phyloP scores from a whole-genome alignment of 2,888 invertebrate species.

The Apotomis betuletana region DNA sequence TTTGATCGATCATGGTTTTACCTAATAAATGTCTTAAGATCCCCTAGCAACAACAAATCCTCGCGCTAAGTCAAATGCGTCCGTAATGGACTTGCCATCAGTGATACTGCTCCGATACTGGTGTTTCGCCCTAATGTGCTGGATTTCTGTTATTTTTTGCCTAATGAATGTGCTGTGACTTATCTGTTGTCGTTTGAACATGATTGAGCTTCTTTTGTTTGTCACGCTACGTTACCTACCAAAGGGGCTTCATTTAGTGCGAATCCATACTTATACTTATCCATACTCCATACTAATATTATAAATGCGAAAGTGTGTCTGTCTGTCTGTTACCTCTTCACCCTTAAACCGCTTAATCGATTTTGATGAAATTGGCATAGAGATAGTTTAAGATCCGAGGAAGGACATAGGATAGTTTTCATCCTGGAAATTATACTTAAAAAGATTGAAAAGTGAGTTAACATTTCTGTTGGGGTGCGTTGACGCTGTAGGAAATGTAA shows the following conservation, averaged over 20 bases:
- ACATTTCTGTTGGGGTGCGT: no score
- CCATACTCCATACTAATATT: no score
- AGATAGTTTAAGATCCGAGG: no score
- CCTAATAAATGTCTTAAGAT: conserved; percentile 73
- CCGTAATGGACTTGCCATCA: conserved; percentile 60
- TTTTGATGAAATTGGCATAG: no score
- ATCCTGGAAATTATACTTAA: no score
- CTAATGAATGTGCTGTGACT: conserved; percentile 3
- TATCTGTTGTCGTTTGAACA: neutral
- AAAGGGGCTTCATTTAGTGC: neutral
- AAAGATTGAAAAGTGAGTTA: no score
- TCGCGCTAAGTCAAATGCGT: conserved; percentile 59
- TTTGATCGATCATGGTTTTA: conserved; percentile 80
- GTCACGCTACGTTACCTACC: neutral
- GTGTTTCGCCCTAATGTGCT: conserved; percentile 30
- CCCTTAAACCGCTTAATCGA: no score
- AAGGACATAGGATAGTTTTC: no score
- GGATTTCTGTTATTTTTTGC: conserved; percentile 16
- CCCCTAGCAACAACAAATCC: conserved; percentile 60
- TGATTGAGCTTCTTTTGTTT: neutral
- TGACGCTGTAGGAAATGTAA: no score
- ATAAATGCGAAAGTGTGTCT: no score
- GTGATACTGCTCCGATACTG: conserved; percentile 32
- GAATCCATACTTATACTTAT: no score
- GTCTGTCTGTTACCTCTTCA: no score